phyloP scores from a whole-genome alignment of 2,113 vertebrate species.

The Gila orcuttii region DNA sequence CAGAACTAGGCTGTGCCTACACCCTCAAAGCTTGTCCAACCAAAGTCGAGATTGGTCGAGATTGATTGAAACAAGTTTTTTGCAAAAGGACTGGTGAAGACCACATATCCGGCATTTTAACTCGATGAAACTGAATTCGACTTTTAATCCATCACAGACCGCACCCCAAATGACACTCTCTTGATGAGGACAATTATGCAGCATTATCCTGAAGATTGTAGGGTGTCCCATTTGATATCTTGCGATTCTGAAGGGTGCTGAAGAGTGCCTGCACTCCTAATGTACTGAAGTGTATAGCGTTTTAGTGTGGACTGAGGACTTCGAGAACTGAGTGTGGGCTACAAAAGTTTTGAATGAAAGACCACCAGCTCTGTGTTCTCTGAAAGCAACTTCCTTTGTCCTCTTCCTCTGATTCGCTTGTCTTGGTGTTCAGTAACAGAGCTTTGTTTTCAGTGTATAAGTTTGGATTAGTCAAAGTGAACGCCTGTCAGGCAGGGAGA shows the following conservation, averaged over 20 bases:
- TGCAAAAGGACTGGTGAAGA: neutral
- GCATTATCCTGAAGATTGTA: neutral
- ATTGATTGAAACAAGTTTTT: neutral
- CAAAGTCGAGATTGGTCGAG: neutral
- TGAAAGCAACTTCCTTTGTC: neutral
- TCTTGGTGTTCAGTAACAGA: neutral
- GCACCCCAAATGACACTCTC: neutral
- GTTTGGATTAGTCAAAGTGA: slow-evolving; percentile 23
- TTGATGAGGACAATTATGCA: neutral
- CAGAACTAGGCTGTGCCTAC: neutral
- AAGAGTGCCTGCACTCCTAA: neutral
- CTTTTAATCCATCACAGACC: neutral
- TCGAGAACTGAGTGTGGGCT: neutral
- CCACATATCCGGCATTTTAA: neutral
- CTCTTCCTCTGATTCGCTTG: neutral
- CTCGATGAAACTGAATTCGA: neutral
- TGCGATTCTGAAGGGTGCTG: neutral
- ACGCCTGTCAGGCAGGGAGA: slow-evolving; percentile 9
- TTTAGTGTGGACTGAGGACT: neutral
- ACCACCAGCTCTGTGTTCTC: neutral
- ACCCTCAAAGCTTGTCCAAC: neutral
- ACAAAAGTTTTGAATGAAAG: neutral
- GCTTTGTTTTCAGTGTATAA: neutral
- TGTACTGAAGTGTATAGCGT: neutral
- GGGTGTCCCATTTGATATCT: neutral